Evolutionary conservation across 2,888 invertebrate genomes (phyloP).

Genomic region (Morpho helenor): DNA sequence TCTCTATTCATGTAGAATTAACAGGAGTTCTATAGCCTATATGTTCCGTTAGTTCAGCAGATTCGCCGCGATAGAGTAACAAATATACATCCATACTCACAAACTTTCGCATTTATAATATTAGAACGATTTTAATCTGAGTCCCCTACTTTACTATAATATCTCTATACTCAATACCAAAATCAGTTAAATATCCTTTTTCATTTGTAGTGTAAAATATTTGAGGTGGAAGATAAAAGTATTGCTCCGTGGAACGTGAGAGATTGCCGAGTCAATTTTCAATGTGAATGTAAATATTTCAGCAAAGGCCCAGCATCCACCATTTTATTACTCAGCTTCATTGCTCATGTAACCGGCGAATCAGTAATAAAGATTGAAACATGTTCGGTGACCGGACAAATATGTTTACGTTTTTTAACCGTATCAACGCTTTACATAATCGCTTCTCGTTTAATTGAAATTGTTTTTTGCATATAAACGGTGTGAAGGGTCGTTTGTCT

Average conservation of each 20-base stretch:
- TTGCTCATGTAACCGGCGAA: constrained; percentile 24
- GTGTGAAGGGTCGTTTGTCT: constrained; percentile 4
- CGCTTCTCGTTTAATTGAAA: constrained; percentile 20
- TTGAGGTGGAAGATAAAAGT: constrained; percentile 38
- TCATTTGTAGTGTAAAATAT: too few relatives aligned
- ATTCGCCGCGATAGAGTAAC: too few relatives aligned
- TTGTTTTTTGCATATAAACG: background rate
- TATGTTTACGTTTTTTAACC: constrained; percentile 19
- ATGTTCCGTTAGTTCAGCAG: too few relatives aligned
- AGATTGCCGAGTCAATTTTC: constrained; percentile 38
- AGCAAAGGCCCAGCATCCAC: constrained; percentile 22
- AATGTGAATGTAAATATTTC: constrained; percentile 37
- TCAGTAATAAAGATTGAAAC: constrained; percentile 21
- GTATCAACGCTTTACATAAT: constrained; percentile 17
- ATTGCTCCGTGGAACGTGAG: constrained; percentile 37
- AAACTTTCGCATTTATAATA: too few relatives aligned
- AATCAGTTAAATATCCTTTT: background rate
- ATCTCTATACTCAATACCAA: too few relatives aligned
- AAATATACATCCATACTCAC: too few relatives aligned
- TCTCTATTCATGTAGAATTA: too few relatives aligned
- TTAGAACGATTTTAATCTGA: too few relatives aligned
- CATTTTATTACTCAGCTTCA: constrained; percentile 27
- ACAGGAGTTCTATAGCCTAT: too few relatives aligned
- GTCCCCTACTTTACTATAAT: too few relatives aligned
- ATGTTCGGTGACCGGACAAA: constrained; percentile 20